These are phyloP conservation scores for Brachionus angularis DNA, from an alignment of 1,140 invertebrate genomes.

Conservation along the genomic window DNA sequence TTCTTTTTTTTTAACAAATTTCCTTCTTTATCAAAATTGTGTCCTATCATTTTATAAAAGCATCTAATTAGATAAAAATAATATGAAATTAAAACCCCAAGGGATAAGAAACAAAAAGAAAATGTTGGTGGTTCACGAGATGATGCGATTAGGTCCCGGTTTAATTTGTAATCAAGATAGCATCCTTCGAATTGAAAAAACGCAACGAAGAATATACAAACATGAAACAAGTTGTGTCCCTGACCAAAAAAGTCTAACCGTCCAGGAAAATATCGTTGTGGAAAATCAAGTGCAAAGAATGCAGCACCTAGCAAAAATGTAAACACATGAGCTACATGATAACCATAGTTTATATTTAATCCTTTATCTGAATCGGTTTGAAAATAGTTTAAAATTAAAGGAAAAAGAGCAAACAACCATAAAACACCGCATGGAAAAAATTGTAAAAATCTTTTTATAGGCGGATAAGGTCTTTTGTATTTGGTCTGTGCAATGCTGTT, in stretches of 20 bases:
- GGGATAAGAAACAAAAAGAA: slow-evolving; percentile 1
- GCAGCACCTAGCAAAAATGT: slow-evolving; percentile 24
- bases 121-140: slow-evolving; percentile 3
- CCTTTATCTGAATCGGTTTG: neutral
- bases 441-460: slow-evolving; percentile 33
- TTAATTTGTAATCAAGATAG: slow-evolving; percentile 7
- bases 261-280: slow-evolving; percentile 41
- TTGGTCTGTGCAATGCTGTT: slow-evolving; percentile 33
- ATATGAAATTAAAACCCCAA: neutral
- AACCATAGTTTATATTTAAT: slow-evolving; percentile 4
- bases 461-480: slow-evolving; percentile 38
- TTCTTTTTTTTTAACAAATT: slow-evolving; percentile 15
- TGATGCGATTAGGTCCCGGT: neutral
- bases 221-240: slow-evolving; percentile 41
- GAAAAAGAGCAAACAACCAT: slow-evolving; percentile 19
- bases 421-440: slow-evolving; percentile 32
- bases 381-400: slow-evolving; percentile 2
- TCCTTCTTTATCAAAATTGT: slow-evolving; percentile 25
- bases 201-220: slow-evolving; percentile 36
- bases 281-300: slow-evolving; percentile 41
- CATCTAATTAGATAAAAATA: slow-evolving; percentile 34
- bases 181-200: slow-evolving; percentile 33
- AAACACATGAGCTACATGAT: slow-evolving; percentile 21
- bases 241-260: slow-evolving; percentile 37
- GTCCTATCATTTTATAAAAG: slow-evolving; percentile 28